These are phyloP conservation scores for Melanotus villosus DNA, from an alignment of 2,888 invertebrate genomes.

Conservation along the genomic window DNA sequence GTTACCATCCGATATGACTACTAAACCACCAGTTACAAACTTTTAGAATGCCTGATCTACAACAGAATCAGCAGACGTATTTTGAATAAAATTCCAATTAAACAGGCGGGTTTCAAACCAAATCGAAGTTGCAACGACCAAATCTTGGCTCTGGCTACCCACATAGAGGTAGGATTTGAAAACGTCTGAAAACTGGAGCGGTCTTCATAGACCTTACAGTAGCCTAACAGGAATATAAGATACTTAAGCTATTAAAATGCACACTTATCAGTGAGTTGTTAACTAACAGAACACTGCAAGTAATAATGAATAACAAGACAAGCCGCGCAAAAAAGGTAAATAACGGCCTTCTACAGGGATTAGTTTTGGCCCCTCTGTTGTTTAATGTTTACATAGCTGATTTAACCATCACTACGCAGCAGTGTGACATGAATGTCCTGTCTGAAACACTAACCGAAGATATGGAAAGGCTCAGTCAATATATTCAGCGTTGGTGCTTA, in stretches of 20 bases:
- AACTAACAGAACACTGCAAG: background rate
- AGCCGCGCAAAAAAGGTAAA: no score
- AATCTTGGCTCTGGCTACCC: slow-evolving; percentile 44
- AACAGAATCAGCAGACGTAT: slow-evolving; percentile 42
- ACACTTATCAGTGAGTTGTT: background rate
- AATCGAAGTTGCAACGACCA: slow-evolving; percentile 47
- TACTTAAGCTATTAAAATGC: background rate
- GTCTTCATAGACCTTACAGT: background rate
- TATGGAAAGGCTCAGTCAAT: background rate
- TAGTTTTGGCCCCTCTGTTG: no score
- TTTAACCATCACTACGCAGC: background rate
- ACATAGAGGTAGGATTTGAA: slow-evolving; percentile 50
- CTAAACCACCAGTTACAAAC: slow-evolving; percentile 2
- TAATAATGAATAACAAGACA: background rate
- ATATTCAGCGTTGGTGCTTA: background rate
- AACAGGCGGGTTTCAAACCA: slow-evolving; percentile 48
- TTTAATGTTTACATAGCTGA: no score
- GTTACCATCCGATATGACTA: slow-evolving; percentile 2
- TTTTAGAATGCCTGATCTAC: slow-evolving; percentile 35
- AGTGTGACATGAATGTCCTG: background rate
- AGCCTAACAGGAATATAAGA: background rate
- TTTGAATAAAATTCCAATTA: background rate
- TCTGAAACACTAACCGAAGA: background rate
- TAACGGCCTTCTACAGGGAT: no score
- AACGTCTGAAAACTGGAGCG: slow-evolving; percentile 46